A percentile compares a stretch with the other conserved stretches of the same genome.
phyloP scores from a whole-genome alignment of 2,888 invertebrate genomes.

The Epistrophe grossulariae region DNA sequence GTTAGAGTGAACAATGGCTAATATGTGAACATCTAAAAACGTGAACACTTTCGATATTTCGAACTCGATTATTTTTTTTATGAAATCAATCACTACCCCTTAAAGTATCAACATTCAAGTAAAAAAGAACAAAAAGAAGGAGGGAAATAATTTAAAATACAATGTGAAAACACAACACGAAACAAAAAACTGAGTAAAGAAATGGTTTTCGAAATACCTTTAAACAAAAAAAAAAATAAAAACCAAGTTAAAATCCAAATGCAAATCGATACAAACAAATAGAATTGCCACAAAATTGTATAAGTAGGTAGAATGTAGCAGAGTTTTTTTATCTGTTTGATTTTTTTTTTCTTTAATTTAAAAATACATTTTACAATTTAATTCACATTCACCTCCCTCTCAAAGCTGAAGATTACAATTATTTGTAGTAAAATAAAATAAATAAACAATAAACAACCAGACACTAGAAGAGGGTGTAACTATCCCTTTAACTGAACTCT shows the following conservation, averaged over 20 bases:
- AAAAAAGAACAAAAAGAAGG: neutral
- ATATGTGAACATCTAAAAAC: too few species aligned
- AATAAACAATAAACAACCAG: neutral
- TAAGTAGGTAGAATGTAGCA: neutral
- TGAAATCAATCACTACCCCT: neutral
- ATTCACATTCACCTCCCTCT: constrained; percentile 2
- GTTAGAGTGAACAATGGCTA: too few species aligned
- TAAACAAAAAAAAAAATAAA: too few species aligned
- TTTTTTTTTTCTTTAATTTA: neutral
- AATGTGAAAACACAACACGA: neutral
- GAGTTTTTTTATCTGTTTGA: too few species aligned
- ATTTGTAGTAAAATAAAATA: neutral
- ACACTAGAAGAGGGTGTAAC: neutral
- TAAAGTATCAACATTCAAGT: neutral
- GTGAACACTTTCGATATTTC: too few species aligned
- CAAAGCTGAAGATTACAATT: constrained; percentile 34
- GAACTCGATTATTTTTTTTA: neutral
- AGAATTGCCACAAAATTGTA: neutral
- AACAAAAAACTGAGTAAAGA: neutral
- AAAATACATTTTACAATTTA: constrained; percentile 7
- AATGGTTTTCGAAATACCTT: constrained; percentile 5
- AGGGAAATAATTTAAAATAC: neutral
- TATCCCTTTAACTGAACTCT: constrained; percentile 22
- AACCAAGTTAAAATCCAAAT: neutral
- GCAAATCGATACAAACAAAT: constrained; percentile 1